Evolutionary conservation across 1,140 invertebrate species (phyloP).

Genomic region (Archivesica marissinica): DNA sequence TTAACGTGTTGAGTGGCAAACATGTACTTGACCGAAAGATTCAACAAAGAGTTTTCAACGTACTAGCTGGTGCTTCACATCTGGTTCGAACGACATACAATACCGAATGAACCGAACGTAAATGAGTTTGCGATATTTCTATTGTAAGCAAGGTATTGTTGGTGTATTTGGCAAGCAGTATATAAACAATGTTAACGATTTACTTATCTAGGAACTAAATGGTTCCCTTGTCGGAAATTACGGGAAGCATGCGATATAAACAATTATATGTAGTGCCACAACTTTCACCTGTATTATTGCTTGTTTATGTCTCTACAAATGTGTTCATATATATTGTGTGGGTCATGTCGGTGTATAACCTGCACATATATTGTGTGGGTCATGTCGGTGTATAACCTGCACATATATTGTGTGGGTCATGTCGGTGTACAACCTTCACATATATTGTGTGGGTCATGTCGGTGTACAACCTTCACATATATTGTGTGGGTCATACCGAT

Average conservation of each 20-base stretch:
- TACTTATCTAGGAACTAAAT: constrained; percentile 20
- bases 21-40: neutral
- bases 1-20: no score
- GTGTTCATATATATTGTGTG: neutral
- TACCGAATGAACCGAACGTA: neutral
- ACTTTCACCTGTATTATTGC: neutral
- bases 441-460: no score
- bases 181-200: constrained; percentile 30
- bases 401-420: no score
- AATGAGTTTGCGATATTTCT: neutral
- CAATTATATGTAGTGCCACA: constrained; percentile 5
- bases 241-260: constrained; percentile 6
- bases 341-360: constrained; percentile 12
- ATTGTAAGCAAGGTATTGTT: neutral
- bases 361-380: neutral
- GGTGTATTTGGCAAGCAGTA: constrained; percentile 31
- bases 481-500: no score
- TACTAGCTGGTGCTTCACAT: neutral
- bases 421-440: no score
- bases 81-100: neutral
- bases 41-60: neutral
- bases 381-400: no score
- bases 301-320: constrained; percentile 17
- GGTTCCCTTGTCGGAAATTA: constrained; percentile 19
- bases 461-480: no score